Conservation (phyloP, 2,888 invertebrate species). For the Beris chalybata region DNA sequence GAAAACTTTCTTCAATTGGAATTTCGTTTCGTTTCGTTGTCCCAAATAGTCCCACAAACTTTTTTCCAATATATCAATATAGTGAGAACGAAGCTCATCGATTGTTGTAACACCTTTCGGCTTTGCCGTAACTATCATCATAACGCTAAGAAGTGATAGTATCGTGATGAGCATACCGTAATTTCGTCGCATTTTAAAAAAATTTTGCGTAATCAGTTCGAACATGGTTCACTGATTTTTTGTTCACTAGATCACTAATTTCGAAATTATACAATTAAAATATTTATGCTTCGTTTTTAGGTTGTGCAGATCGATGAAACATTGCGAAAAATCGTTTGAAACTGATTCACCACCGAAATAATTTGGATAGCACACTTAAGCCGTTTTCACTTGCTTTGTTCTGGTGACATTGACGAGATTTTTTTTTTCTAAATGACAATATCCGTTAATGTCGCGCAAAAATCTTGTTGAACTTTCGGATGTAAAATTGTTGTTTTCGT, state of each 20-base stretch:
- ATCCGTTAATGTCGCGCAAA: no score
- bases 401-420: no score
- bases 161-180: neutral
- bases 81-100: constrained; percentile 64
- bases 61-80: constrained; percentile 62
- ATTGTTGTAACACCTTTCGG: constrained; percentile 52
- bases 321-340: no score
- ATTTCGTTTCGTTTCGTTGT: constrained; percentile 42
- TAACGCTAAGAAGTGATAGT: neutral
- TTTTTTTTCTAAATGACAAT: no score
- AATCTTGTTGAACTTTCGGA: no score
- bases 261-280: constrained; percentile 1
- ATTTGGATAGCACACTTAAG: no score
- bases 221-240: no score
- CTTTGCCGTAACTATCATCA: constrained; percentile 2
- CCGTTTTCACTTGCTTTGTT: no score
- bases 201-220: constrained; percentile 5
- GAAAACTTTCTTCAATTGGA: constrained; percentile 50
- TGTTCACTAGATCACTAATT: constrained; percentile 1
- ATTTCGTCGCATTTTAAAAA: constrained; percentile 1
- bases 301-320: no score
- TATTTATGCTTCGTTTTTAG: constrained; percentile 1
- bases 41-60: constrained; percentile 50
- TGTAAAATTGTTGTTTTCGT: no score
- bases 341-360: neutral